Evolutionary conservation across 64 coral and sea anemone species (phyloP).

Genomic region (Pocillopora verrucosa): DNA sequence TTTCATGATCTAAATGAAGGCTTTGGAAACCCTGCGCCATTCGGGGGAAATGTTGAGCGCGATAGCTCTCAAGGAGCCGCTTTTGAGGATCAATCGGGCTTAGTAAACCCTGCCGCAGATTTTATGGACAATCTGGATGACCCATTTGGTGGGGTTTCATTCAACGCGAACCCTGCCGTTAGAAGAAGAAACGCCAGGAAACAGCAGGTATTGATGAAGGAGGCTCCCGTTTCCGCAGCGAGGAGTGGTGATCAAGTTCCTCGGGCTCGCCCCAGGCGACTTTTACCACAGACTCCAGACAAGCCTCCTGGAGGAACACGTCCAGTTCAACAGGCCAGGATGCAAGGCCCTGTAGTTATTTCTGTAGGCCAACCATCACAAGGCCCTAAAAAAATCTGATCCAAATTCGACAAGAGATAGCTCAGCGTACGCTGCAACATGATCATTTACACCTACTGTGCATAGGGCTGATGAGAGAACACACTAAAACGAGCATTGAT

Average conservation of each 20-base stretch:
- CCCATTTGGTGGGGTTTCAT: slow-evolving; percentile 52
- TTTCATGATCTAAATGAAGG: slow-evolving; percentile 30
- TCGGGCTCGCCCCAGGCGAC: slow-evolving; percentile 27
- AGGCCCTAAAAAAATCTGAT: background rate
- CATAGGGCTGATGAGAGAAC: too few species aligned
- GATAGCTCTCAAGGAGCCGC: background rate
- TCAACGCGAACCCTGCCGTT: slow-evolving; percentile 38
- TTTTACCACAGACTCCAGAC: slow-evolving; percentile 54
- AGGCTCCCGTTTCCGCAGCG: background rate
- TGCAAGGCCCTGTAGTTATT: background rate
- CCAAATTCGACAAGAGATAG: background rate
- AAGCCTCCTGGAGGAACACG: background rate
- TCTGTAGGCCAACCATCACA: background rate
- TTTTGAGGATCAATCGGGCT: slow-evolving; percentile 23
- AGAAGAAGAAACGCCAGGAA: slow-evolving; percentile 21
- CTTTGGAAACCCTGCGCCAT: background rate
- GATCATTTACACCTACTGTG: background rate
- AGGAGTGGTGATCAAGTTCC: slow-evolving; percentile 10
- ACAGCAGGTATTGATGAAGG: background rate
- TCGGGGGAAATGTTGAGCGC: slow-evolving; percentile 34
- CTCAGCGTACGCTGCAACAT: background rate
- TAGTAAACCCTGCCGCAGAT: slow-evolving; percentile 45
- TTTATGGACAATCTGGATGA: slow-evolving; percentile 42
- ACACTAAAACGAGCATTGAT: too few species aligned
- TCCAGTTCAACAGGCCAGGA: slow-evolving; percentile 7